Evolutionary conservation across 2,888 invertebrate genomes (phyloP), one percentile per base, ranked within the genome.

Genomic region (Latrodectus hesperus): DNA sequence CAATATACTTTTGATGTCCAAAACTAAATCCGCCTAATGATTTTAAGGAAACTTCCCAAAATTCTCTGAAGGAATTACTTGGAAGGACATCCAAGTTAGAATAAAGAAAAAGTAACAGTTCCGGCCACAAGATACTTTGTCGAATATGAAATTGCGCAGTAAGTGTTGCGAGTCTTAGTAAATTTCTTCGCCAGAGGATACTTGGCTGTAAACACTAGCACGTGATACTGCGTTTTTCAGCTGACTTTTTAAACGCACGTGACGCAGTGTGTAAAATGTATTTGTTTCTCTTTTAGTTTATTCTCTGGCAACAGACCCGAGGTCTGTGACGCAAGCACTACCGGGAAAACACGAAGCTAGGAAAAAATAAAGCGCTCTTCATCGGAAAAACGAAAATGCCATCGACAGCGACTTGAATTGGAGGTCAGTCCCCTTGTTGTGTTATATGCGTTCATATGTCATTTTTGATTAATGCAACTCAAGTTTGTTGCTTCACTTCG

Each of bases 141-240:
- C 26, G 65, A 55, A 52, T 78, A 71, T 84, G 78, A 78, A 78
- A 84, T 73, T 65, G 65, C 84, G 84, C 78, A 84, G 84, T 52
- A 51, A 65, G 17, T 60, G 14, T 55, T 9, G 64, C 52, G 55
- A 55, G 12, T 78, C 78, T 78, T 76, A 72, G 84, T 26, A 72
- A 55, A 67, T 26, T 49, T 55, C 64, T 12, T 22, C 70, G 49
- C 38, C 38, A 12, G 67, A 16, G n/a, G 49, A 67, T 67, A 67
- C 72, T 84, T 84, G 84, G 84, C 78, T 84, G 84, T 84, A 84
- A 84, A 84, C 84, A 84, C 16, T 72, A 73, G 77, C 84, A 84
- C 84, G 84, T 84, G 84, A 84, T 76, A 49, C 49, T 68, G 72
- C 49, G 65, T 73, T 73, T 83, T 73, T 78, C 78, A 78, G 77